Evolutionary conservation across 2,113 vertebrate genomes (phyloP).

Genomic region (Amblyopsis rosae): DNA sequence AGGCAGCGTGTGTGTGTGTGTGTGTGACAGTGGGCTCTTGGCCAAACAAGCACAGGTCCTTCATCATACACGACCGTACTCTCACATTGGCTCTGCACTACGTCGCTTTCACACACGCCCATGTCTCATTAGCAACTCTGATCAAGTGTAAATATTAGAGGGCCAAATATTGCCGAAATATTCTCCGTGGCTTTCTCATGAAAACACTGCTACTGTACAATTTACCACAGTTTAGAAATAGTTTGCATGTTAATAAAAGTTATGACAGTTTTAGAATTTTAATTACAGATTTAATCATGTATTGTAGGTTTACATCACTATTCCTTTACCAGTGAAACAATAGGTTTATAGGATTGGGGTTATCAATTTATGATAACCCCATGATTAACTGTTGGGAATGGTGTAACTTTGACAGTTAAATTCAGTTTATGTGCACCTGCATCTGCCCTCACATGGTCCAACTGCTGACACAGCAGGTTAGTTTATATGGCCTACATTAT

Average conservation of each 20-base stretch:
- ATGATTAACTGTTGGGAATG: too few relatives aligned
- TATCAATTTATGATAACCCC: too few relatives aligned
- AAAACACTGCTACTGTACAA: too few relatives aligned
- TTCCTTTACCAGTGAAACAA: too few relatives aligned
- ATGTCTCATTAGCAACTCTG: constrained; percentile 32
- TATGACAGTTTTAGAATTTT: background rate
- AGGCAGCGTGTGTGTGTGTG: constrained; percentile 50
- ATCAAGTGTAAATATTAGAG: constrained; percentile 6
- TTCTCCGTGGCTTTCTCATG: too few relatives aligned
- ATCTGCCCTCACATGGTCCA: too few relatives aligned
- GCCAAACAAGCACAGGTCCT: constrained; percentile 58
- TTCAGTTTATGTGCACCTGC: too few relatives aligned
- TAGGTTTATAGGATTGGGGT: too few relatives aligned
- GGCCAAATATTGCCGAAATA: background rate
- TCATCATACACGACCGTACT: constrained; percentile 46
- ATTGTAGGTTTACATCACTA: too few relatives aligned
- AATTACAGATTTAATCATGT: background rate
- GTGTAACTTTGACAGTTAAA: too few relatives aligned
- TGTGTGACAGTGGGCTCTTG: constrained; percentile 72
- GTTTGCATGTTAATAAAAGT: background rate
- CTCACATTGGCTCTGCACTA: constrained; percentile 57
- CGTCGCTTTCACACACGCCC: constrained; percentile 49
- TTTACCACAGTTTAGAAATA: background rate
- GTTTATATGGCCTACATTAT: too few relatives aligned
- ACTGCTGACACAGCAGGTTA: too few relatives aligned